Evolutionary conservation across 2,888 invertebrate species (phyloP), one percentile per base, ranked within the genome.

Genomic region (Tenthredo mesomela): DNA sequence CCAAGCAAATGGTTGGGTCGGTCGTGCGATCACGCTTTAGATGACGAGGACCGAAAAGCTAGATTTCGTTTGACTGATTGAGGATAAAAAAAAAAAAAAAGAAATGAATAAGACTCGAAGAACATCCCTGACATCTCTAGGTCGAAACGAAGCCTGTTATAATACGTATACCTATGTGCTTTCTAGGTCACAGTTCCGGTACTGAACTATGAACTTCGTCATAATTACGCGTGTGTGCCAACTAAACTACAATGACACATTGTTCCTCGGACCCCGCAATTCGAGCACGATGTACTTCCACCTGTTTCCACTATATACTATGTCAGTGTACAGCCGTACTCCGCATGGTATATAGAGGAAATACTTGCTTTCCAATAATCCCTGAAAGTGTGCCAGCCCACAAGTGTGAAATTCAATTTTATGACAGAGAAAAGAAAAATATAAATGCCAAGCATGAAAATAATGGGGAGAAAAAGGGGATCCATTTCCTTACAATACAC

Each of bases 221-320:
- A 50, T 67, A 82, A 82, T 67, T 67, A 67, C 40, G 82, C 70
- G 29, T 82, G 18, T 50, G 47, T 43, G 67, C 82, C 29, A 47
- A 50, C 82, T 33, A 67, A 65, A 70, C 82, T 33, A 67, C 67
- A 67, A 67, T 82, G 82, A 47, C n/a, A 61, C 47, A 67, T 82
- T 82, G 82, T 67, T 82, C 67, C 82, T 47, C 47, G 43, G 82
- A 43, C 47, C 67, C 9, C 43, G 67, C 47, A 15, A 40, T 61
- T 80, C 25, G n/a, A 47, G 29, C 67, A 70, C 82, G 43, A 47
- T 58, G 25, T 18, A 67, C 21, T 29, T 29, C 67, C 43, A 70
- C 82, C 67, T 65, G 29, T 29, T 70, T 67, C 67, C 18, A 67
- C 29, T 43, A 18, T 43, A 18, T 3, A 82, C 47, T 12, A 21